Base-by-base conservation (phyloP, 2,888 invertebrate genomes). In the Lordiphosa fenestrarum region DNA sequence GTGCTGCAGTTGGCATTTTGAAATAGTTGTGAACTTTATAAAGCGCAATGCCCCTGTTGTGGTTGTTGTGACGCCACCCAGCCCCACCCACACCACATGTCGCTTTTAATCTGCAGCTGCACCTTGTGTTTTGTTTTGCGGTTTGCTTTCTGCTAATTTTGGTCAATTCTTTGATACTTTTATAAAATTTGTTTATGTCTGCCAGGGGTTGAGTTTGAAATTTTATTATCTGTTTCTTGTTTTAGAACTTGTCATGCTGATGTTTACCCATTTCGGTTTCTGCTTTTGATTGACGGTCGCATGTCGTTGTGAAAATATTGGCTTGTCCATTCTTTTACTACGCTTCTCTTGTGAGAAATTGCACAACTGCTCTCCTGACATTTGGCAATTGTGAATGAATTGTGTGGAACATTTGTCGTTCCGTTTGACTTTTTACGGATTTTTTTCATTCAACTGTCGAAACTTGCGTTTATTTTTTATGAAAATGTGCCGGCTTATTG, bases 11-110 rank as follows among this genome's bases (percentile, higher is more conserved):
- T 71, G 75, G 66, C 69, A 64, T 75, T 75, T 71, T 53, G 49
- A 69, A 71, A 78, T 83, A 82, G 80, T 74, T 77, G 63, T 64
- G 67, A 83, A 76, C 69, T 76, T 71, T 77, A 71, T 69, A 66
- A 9, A 30, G 30, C 30, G 64, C 58, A 69, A 55, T 30, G 30
- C 67, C 62, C 60, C 15, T 21, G 47, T n/a, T 25, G n/a, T 39
- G 40, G 44, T 9, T 30, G 30, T 30, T 46, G 50, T 47, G 37
- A 33, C n/a, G 37, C 21, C 21, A 37, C 44, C 15, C 39, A 10
- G 40, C 39, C 23, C 51, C 35, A 23, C 40, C 47, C 37, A 71
- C 71, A 66, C 71, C 71, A 56, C 69, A 67, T 73, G 81, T 53
- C 71, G 81, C 51, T 59, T 60, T 38, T 58, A 53, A 74, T 63